phyloP scores from a whole-genome alignment of 2,797 vertebrate genomes.

The Meriones psammophilus region DNA sequence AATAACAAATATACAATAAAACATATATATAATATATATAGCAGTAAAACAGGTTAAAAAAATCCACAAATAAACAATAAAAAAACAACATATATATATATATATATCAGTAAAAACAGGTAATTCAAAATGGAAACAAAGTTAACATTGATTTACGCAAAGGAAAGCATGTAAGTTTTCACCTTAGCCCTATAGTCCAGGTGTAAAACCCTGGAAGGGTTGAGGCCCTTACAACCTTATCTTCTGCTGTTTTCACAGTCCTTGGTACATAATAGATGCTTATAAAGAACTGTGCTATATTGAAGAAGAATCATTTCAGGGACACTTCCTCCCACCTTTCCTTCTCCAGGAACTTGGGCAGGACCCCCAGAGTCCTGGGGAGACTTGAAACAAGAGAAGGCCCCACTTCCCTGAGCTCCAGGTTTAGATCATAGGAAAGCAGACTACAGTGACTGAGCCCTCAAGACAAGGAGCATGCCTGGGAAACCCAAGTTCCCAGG shows the following conservation, averaged over 20 bases:
- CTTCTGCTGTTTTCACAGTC: not conserved
- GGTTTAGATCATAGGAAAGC: not conserved
- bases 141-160: slow-evolving; percentile 5
- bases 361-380: not conserved
- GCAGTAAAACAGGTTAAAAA: not conserved
- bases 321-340: not conserved
- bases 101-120: not conserved
- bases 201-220: not conserved
- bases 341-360: not conserved
- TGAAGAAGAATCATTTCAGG: not conserved
- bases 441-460: too few relatives aligned
- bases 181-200: not conserved
- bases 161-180: not conserved
- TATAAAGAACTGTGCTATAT: not conserved
- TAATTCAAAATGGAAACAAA: slow-evolving; percentile 63
- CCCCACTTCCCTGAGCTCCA: not conserved
- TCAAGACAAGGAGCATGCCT: not conserved
- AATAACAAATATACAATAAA: not conserved
- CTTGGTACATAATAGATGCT: not conserved
- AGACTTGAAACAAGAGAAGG: not conserved
- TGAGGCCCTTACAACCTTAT: not conserved
- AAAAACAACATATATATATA: not conserved
- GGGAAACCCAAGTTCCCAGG: not conserved
- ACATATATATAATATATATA: not conserved
- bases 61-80: not conserved